phyloP scores from a whole-genome alignment of 2,888 invertebrate genomes.

The Watsonalla binaria region DNA sequence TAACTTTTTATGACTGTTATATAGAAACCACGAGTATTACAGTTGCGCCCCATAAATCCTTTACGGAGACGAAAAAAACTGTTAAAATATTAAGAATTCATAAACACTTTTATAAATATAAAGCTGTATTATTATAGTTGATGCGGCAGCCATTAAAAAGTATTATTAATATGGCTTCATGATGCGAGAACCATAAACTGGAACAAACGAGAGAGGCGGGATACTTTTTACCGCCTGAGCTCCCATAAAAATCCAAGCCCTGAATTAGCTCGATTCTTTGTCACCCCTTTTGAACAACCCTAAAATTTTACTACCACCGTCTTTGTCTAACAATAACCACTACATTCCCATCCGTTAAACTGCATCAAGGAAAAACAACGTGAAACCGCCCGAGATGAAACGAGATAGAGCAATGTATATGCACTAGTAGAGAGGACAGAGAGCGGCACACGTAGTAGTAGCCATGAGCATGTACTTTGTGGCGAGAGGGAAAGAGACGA shows the following conservation, averaged over 20 bases:
- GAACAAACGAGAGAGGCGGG: slow-evolving; percentile 78
- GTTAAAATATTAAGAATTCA: slow-evolving; percentile 50
- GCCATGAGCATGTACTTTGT: slow-evolving; percentile 62
- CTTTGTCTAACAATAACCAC: slow-evolving; percentile 79
- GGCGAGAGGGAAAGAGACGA: slow-evolving; percentile 60
- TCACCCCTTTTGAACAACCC: slow-evolving; percentile 77
- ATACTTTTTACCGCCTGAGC: slow-evolving; percentile 75
- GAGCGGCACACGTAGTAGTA: slow-evolving; percentile 73
- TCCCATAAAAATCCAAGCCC: slow-evolving; percentile 76
- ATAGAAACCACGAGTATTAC: slow-evolving; percentile 7
- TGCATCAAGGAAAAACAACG: slow-evolving; percentile 78
- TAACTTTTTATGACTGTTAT: background rate
- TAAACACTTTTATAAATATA: slow-evolving; percentile 48
- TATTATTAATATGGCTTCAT: slow-evolving; percentile 72
- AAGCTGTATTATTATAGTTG: slow-evolving; percentile 52
- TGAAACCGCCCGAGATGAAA: slow-evolving; percentile 76
- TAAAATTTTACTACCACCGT: slow-evolving; percentile 75
- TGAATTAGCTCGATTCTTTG: slow-evolving; percentile 78
- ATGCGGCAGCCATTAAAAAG: slow-evolving; percentile 63
- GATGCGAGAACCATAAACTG: slow-evolving; percentile 69
- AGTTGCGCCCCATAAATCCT: slow-evolving; percentile 20
- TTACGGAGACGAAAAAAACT: slow-evolving; percentile 27
- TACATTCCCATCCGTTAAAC: slow-evolving; percentile 78
- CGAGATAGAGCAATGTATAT: slow-evolving; percentile 79
- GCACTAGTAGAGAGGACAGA: slow-evolving; percentile 75